A percentile compares a stretch with the other conserved stretches of the same genome.
Conservation (phyloP, 2,113 vertebrate genomes). For the Alaudala cheleensis region DNA sequence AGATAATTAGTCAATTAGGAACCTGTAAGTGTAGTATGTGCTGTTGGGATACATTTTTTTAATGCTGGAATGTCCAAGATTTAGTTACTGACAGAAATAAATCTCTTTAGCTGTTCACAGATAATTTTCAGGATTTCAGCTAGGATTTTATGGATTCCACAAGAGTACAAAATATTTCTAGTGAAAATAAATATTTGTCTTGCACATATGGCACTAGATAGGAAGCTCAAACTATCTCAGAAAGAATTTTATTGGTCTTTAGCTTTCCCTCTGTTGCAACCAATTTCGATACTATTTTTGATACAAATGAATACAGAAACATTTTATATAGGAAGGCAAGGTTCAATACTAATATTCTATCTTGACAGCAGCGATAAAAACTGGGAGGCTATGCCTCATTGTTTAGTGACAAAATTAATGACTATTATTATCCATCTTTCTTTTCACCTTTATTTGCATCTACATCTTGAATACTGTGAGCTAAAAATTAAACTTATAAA, state of each 20-base stretch:
- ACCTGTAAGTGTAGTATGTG: not conserved
- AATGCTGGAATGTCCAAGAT: not conserved
- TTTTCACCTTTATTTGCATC: conserved; percentile 58
- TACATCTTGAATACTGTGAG: conserved; percentile 37
- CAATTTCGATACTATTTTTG: not conserved
- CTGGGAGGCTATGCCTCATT: conserved; percentile 60
- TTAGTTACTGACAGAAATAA: not conserved
- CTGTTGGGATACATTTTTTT: not conserved
- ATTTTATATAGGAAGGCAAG: not conserved
- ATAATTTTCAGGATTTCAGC: not conserved
- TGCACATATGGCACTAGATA: not conserved
- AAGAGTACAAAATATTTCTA: not conserved
- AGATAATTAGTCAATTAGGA: not conserved
- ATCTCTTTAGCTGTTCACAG: not conserved
- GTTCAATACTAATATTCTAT: conserved; percentile 47
- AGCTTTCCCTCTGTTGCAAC: not conserved
- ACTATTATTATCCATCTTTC: conserved; percentile 66
- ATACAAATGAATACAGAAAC: conserved; percentile 28
- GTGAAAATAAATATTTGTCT: not conserved
- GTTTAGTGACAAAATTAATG: conserved; percentile 69
- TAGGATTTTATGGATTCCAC: not conserved
- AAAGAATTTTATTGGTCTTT: not conserved
- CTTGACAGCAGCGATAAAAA: conserved; percentile 55
- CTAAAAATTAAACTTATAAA: conserved; percentile 32
- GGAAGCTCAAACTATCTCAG: not conserved